Evolutionary conservation across 2,113 vertebrate genomes (phyloP).

Genomic region (Excalfactoria chinensis): DNA sequence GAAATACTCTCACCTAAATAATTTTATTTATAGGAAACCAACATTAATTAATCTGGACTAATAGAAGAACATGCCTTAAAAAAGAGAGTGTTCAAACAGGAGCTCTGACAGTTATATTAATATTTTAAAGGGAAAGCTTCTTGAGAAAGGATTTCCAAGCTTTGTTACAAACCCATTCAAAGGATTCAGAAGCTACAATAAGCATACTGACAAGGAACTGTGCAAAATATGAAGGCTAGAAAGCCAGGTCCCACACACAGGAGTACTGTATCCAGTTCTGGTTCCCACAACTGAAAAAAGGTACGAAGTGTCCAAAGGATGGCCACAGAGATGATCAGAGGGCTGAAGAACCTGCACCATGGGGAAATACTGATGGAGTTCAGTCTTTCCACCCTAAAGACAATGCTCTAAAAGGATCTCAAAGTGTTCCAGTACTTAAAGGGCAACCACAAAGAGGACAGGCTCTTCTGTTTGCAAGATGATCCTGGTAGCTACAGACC

Average conservation of each 20-base stretch:
- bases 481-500: too few species aligned
- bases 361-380: not conserved
- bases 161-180: conserved; percentile 29
- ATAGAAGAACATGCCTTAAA: not conserved
- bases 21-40: conserved; percentile 10
- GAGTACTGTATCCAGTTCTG: not conserved
- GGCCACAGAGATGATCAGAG: not conserved
- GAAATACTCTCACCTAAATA: conserved; percentile 2
- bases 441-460: not conserved
- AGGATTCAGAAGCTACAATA: conserved; percentile 20
- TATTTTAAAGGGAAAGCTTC: not conserved
- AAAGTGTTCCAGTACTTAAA: not conserved
- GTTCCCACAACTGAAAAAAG: not conserved
- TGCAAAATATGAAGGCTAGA: not conserved
- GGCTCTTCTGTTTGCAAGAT: not conserved
- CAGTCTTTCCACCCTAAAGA: not conserved
- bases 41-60: conserved; percentile 25
- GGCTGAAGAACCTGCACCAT: not conserved
- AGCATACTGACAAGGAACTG: conserved; percentile 3
- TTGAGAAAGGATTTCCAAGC: conserved; percentile 12
- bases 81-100: not conserved
- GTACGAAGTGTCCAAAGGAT: not conserved
- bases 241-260: not conserved
- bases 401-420: not conserved
- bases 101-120: conserved; percentile 8